These are phyloP conservation scores for Procambarus virginalis DNA, from an alignment of 1,140 invertebrate species.

Conservation along the genomic window DNA sequence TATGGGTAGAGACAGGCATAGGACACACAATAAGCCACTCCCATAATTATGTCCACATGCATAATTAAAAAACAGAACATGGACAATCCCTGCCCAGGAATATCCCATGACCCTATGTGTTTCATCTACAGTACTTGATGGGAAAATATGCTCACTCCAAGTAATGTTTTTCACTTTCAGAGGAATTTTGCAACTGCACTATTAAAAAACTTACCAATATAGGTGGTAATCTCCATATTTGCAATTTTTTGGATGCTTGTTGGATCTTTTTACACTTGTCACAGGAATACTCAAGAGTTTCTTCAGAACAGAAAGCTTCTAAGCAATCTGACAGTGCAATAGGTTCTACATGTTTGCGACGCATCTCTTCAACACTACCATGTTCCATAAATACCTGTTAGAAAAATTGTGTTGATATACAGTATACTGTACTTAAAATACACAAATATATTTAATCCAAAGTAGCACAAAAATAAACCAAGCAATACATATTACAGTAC, in stretches of 20 bases:
- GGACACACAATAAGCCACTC: no score
- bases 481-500: neutral
- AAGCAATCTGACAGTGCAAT: conserved; percentile 86
- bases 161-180: neutral
- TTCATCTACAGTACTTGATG: no score
- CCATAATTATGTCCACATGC: no score
- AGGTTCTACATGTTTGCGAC: conserved; percentile 83
- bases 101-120: no score
- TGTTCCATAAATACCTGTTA: conserved; percentile 82
- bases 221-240: conserved; percentile 91
- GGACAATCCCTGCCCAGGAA: no score
- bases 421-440: neutral
- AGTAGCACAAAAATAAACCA: neutral
- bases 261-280: conserved; percentile 86
- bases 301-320: conserved; percentile 88
- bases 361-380: conserved; percentile 81
- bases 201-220: conserved; percentile 80
- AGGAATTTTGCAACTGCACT: neutral
- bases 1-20: no score
- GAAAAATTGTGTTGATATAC: neutral
- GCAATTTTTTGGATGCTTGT: conserved; percentile 89
- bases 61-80: no score
- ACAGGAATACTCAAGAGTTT: conserved; percentile 88
- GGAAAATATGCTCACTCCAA: no score
- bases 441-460: neutral